Conservation (phyloP, 2,113 vertebrate genomes). For the Plectropomus leopardus region DNA sequence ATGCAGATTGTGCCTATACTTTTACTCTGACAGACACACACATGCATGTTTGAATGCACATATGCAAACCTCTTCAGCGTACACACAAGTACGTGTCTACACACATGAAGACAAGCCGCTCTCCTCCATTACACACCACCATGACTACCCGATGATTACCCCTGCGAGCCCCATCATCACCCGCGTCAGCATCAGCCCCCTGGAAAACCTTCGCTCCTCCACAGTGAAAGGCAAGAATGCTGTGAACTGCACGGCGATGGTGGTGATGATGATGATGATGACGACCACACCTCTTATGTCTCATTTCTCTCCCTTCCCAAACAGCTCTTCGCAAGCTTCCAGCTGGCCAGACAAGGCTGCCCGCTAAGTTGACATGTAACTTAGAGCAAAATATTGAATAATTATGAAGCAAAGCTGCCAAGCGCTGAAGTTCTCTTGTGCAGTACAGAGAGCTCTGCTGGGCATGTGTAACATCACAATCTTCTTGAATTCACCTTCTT, state of each 20-base stretch:
- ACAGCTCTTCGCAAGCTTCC: conserved; percentile 56
- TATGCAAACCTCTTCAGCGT: conserved; percentile 14
- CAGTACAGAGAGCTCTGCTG: conserved; percentile 5
- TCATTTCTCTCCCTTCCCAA: conserved; percentile 56
- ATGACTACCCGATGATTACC: conserved; percentile 66
- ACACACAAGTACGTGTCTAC: conserved; percentile 39
- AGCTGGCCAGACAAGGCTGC: conserved; percentile 49
- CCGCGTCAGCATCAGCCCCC: conserved; percentile 53
- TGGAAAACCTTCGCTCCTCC: conserved; percentile 59
- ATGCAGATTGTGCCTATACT: conserved; percentile 78
- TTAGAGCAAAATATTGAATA: conserved; percentile 50
- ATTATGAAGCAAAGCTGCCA: conserved; percentile 58
- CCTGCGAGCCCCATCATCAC: conserved; percentile 62
- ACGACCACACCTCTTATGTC: conserved; percentile 73
- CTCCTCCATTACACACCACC: conserved; percentile 58
- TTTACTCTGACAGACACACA: conserved; percentile 58
- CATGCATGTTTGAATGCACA: conserved; percentile 43
- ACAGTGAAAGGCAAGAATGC: conserved; percentile 62
- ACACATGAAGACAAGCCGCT: conserved; percentile 51
- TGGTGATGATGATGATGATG: conserved; percentile 56
- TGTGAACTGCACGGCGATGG: conserved; percentile 47
- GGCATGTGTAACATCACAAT: conserved; percentile 42
- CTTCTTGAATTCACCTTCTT: conserved; percentile 38
- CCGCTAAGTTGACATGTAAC: conserved; percentile 58
- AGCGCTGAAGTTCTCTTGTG: conserved; percentile 24